phyloP scores from a whole-genome alignment of 1,140 invertebrate genomes.

The Caenorhabditis brenneri region DNA sequence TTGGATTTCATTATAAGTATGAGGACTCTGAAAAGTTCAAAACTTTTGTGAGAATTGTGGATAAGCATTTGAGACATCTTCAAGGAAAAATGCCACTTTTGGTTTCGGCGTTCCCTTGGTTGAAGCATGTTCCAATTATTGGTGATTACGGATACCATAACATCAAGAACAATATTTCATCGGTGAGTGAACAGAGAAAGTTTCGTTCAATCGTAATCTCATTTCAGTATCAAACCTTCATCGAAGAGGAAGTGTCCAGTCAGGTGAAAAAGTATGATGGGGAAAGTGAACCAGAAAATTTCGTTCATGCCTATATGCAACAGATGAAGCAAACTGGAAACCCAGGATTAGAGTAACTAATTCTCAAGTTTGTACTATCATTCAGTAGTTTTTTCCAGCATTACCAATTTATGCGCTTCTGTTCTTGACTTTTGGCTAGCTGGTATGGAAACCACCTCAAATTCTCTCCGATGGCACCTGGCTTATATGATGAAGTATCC shows the following conservation, averaged over 20 bases:
- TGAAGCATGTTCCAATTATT: slow-evolving; percentile 1
- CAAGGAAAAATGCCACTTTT: slow-evolving; percentile 3
- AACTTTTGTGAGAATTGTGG: slow-evolving; percentile 16
- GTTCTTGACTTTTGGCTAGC: slow-evolving; percentile 21
- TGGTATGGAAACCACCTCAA: slow-evolving; percentile 31
- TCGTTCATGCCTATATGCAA: slow-evolving; percentile 43
- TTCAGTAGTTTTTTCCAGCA: not conserved
- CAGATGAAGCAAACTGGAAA: slow-evolving; percentile 26
- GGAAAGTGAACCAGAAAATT: not conserved
- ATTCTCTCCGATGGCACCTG: slow-evolving; percentile 23
- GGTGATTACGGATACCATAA: slow-evolving; percentile 23
- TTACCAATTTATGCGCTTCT: not conserved
- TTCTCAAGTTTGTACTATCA: not conserved
- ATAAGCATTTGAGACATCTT: slow-evolving; percentile 12
- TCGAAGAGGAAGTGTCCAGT: not conserved
- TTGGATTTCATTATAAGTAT: slow-evolving; percentile 36
- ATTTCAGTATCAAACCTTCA: not conserved
- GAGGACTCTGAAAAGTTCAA: slow-evolving; percentile 14
- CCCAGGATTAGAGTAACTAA: not conserved
- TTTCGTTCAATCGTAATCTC: not conserved
- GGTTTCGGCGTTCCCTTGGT: not conserved
- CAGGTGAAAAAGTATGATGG: not conserved
- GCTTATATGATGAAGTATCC: slow-evolving; percentile 24
- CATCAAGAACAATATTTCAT: slow-evolving; percentile 5
- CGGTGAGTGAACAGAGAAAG: no score